phyloP scores from a whole-genome alignment of 1,140 invertebrate species.

The Chrysoperla carnea region DNA sequence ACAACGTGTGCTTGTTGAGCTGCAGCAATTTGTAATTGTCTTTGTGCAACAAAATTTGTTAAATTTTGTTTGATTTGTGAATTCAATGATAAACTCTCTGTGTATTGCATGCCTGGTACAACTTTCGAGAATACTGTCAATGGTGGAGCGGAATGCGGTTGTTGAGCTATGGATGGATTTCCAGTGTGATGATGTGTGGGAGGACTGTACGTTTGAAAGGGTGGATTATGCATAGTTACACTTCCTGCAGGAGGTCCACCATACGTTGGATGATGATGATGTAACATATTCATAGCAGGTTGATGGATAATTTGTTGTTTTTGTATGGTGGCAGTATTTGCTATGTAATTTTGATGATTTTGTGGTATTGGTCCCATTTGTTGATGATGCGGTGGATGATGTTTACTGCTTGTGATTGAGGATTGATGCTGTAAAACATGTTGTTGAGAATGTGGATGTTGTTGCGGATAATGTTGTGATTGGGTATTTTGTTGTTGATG shows the following conservation, averaged over 20 bases:
- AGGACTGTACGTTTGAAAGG: conserved; percentile 7
- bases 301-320: conserved; percentile 14
- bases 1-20: background rate
- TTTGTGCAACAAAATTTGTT: conserved; percentile 6
- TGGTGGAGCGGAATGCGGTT: conserved; percentile 7
- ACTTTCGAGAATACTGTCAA: background rate
- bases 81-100: conserved; percentile 11
- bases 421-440: background rate
- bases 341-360: too few species aligned
- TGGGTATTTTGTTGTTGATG: background rate
- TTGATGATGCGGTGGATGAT: background rate
- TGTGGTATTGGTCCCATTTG: background rate
- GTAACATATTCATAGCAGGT: conserved; percentile 3
- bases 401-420: background rate
- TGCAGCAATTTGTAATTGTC: conserved; percentile 5
- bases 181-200: conserved; percentile 3
- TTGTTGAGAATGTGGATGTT: background rate
- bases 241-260: conserved; percentile 9
- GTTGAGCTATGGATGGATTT: conserved; percentile 4
- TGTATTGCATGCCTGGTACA: conserved; percentile 11
- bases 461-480: background rate
- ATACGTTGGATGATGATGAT: conserved; percentile 15
- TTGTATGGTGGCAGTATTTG: too few species aligned
- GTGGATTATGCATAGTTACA: conserved; percentile 6
- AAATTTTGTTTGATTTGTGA: conserved; percentile 8